Conservation (phyloP, 1,140 invertebrate species). For the Mylabris phalerata region DNA sequence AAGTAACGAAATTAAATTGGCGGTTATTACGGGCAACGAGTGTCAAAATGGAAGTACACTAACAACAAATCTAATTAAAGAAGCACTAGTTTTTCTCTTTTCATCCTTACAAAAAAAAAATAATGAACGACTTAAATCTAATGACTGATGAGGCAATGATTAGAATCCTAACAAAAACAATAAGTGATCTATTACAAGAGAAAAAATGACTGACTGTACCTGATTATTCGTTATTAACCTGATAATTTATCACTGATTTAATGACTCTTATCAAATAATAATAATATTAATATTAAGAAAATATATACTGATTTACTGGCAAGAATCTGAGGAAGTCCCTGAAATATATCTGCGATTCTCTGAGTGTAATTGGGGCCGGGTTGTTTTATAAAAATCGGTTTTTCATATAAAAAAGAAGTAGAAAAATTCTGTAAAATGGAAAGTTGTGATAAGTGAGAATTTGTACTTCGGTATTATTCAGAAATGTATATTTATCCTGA, state of each 20-base stretch:
- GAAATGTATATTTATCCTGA: conserved; percentile 27
- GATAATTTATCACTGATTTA: conserved; percentile 30
- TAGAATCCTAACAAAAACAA: conserved; percentile 6
- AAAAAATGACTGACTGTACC: conserved; percentile 20
- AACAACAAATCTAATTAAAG: conserved; percentile 13
- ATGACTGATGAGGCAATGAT: conserved; percentile 24
- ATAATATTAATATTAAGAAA: conserved; percentile 8
- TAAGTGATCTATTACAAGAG: too few relatives aligned
- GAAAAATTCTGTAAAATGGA: neutral
- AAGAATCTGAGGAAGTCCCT: conserved; percentile 25
- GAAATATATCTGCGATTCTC: neutral
- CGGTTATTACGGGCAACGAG: conserved; percentile 10
- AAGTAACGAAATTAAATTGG: too few relatives aligned
- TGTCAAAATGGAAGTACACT: conserved; percentile 22
- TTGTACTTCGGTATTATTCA: conserved; percentile 29
- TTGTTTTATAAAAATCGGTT: conserved; percentile 4
- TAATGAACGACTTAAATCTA: conserved; percentile 16
- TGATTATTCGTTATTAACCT: conserved; percentile 27
- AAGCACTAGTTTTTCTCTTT: conserved; percentile 14
- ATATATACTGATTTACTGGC: conserved; percentile 21
- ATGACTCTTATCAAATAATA: conserved; percentile 10
- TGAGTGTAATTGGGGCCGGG: too few relatives aligned
- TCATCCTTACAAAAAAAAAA: too few relatives aligned
- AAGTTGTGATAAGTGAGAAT: conserved; percentile 26
- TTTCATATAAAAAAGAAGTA: conserved; percentile 11